phyloP scores from a whole-genome alignment of 2,888 invertebrate species.

The Magallana nippona region DNA sequence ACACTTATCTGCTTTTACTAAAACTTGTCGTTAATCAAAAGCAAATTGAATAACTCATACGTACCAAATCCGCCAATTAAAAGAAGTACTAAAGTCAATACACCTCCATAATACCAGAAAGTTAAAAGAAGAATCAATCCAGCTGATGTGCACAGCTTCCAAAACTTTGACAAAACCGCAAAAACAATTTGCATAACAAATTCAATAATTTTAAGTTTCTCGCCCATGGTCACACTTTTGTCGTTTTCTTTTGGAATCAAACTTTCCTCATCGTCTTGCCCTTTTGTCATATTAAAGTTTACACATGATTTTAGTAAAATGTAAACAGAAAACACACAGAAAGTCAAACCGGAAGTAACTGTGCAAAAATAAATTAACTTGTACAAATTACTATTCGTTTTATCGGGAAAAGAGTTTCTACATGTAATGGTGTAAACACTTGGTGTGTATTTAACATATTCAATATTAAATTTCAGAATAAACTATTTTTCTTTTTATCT shows the following conservation, averaged over 20 bases:
- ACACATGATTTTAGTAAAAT: background rate
- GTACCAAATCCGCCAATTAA: slow-evolving; percentile 87
- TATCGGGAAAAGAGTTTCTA: no score
- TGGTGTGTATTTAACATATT: no score
- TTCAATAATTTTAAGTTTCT: slow-evolving; percentile 54
- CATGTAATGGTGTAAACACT: no score
- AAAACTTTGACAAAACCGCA: slow-evolving; percentile 84
- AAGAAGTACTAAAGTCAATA: slow-evolving; percentile 87
- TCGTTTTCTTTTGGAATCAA: slow-evolving; percentile 17
- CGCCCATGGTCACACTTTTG: slow-evolving; percentile 38
- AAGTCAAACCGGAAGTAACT: background rate
- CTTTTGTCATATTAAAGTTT: slow-evolving; percentile 39
- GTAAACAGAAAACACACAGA: background rate
- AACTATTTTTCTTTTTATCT: background rate
- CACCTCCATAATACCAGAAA: slow-evolving; percentile 91
- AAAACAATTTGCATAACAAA: slow-evolving; percentile 58
- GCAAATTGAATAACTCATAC: slow-evolving; percentile 52
- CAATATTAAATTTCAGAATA: background rate
- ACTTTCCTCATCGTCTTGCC: slow-evolving; percentile 28
- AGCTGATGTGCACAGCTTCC: slow-evolving; percentile 88
- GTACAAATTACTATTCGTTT: background rate
- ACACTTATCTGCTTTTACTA: no score
- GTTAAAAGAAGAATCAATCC: slow-evolving; percentile 86
- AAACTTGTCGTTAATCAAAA: no score
- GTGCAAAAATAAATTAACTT: background rate